Conservation (phyloP, 1,140 invertebrate species). For the Papilio dardanus region DNA sequence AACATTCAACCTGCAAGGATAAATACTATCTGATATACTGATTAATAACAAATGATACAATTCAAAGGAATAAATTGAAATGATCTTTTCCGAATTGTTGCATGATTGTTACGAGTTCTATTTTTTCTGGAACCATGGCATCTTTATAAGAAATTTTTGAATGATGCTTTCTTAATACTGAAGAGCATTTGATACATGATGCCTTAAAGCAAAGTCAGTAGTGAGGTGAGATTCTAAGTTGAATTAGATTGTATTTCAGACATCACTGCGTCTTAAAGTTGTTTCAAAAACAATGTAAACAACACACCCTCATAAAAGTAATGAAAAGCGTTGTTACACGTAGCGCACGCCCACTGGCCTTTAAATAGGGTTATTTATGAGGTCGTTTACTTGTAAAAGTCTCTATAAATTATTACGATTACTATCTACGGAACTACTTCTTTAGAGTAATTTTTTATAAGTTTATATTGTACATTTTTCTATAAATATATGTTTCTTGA, state of each 20-base stretch:
- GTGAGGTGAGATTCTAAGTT: background rate
- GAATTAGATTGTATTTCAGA: background rate
- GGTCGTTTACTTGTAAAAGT: slow-evolving; percentile 62
- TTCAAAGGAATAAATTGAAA: too few species aligned
- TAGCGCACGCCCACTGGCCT: slow-evolving; percentile 38
- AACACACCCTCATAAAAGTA: slow-evolving; percentile 36
- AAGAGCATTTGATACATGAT: too few species aligned
- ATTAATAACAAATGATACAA: too few species aligned
- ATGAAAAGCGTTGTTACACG: slow-evolving; percentile 38
- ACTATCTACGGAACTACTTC: slow-evolving; percentile 43
- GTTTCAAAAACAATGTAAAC: slow-evolving; percentile 38
- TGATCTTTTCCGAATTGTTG: too few species aligned
- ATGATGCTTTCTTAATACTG: too few species aligned
- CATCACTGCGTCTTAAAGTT: background rate
- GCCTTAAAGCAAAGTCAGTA: background rate
- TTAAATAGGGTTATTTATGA: slow-evolving; percentile 59
- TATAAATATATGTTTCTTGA: background rate
- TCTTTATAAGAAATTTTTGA: too few species aligned
- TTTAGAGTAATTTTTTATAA: background rate
- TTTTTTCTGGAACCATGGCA: too few species aligned
- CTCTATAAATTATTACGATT: slow-evolving; percentile 62
- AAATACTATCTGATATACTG: too few species aligned
- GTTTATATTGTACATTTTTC: background rate
- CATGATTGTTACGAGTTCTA: too few species aligned
- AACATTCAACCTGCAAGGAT: background rate